A percentile compares a stretch with the other conserved stretches of the same genome.
Conservation (phyloP, 1,140 invertebrate genomes). For the Drosophila miranda region DNA sequence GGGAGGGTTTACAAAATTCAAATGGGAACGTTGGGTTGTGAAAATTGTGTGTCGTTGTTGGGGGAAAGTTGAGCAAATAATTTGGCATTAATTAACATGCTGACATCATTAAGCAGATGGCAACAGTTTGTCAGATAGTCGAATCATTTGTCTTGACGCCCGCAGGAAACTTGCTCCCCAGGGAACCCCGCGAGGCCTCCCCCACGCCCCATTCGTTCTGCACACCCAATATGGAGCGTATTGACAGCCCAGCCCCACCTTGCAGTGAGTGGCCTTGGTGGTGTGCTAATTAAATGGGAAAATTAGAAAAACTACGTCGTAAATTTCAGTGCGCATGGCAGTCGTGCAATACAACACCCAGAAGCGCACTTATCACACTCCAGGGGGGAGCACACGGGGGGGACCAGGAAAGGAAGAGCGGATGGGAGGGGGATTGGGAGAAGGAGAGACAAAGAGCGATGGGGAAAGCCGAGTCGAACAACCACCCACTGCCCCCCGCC, state of each 20-base stretch:
- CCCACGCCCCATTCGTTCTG: no score
- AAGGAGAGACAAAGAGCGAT: constrained; percentile 35
- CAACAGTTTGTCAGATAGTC: constrained; percentile 66
- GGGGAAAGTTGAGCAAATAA: constrained; percentile 66
- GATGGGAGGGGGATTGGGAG: no score
- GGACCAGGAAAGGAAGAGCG: not conserved
- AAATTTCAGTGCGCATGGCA: constrained; percentile 46
- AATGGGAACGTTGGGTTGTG: not conserved
- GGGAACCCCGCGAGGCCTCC: no score
- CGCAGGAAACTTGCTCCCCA: constrained; percentile 52
- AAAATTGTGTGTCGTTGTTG: constrained; percentile 9
- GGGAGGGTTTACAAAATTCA: not conserved
- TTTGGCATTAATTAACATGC: constrained; percentile 76
- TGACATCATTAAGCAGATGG: constrained; percentile 76
- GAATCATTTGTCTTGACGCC: constrained; percentile 63
- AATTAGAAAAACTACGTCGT: constrained; percentile 77
- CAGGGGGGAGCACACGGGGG: constrained; percentile 51
- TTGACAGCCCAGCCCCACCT: constrained; percentile 30
- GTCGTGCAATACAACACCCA: constrained; percentile 71
- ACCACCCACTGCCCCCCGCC: not conserved
- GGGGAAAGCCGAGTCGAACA: constrained; percentile 14
- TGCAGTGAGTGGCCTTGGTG: constrained; percentile 8
- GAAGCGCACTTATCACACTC: constrained; percentile 69
- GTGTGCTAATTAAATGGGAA: constrained; percentile 74
- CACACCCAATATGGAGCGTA: constrained; percentile 1